A percentile compares a stretch with the other conserved stretches of the same genome.
phyloP scores from a whole-genome alignment of 1,140 invertebrate genomes.

The Stenopsyche tienmushanensis region DNA sequence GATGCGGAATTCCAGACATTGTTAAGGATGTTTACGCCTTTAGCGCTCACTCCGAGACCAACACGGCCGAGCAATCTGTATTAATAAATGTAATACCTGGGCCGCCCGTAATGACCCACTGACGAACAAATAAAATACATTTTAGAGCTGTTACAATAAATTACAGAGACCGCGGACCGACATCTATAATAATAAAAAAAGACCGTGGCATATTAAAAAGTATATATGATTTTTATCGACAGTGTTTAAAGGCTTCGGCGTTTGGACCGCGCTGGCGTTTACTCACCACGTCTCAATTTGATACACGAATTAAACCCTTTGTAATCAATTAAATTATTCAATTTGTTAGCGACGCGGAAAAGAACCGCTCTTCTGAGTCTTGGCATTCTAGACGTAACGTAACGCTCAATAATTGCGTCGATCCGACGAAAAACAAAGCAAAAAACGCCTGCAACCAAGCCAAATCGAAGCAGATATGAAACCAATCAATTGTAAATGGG shows the following conservation, averaged over 20 bases:
- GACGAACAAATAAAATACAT: constrained; percentile 39
- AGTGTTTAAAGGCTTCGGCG: too few species aligned
- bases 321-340: too few species aligned
- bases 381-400: too few species aligned
- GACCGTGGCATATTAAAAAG: constrained; percentile 1
- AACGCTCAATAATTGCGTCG: too few species aligned
- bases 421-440: too few species aligned
- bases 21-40: constrained; percentile 33
- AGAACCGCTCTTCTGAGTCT: not conserved
- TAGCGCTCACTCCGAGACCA: constrained; percentile 18
- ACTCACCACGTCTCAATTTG: constrained; percentile 18
- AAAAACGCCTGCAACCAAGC: too few species aligned
- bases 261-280: constrained; percentile 2
- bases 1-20: constrained; percentile 16
- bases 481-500: too few species aligned
- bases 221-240: constrained; percentile 9
- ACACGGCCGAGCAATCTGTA: constrained; percentile 27
- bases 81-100: constrained; percentile 34
- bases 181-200: constrained; percentile 5
- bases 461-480: too few species aligned
- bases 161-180: constrained; percentile 25
- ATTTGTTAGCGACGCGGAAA: not conserved
- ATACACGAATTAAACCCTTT: constrained; percentile 14
- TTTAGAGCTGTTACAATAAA: constrained; percentile 38
- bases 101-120: constrained; percentile 33